Evolutionary conservation across 1,140 invertebrate species (phyloP).

Genomic region (Hestina assimilis): DNA sequence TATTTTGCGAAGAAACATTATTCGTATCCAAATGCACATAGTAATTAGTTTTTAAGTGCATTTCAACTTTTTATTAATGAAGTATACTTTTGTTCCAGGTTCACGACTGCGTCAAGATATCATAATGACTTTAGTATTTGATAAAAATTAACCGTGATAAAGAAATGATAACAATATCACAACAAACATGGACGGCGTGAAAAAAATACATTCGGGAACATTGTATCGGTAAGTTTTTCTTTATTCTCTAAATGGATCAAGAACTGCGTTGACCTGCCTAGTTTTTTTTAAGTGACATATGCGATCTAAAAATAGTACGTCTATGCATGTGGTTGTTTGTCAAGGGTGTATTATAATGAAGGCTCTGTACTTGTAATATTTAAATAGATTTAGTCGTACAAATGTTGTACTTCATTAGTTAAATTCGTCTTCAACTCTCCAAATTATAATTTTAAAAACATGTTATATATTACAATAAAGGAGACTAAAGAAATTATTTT

Average conservation of each 20-base stretch:
- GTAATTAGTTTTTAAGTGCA: conserved; percentile 11
- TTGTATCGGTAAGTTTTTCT: conserved; percentile 66
- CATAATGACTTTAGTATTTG: conserved; percentile 51
- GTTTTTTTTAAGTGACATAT: conserved; percentile 30
- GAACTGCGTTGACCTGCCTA: conserved; percentile 30
- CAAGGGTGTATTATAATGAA: conserved; percentile 1
- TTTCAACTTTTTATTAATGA: background rate
- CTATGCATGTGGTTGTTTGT: conserved; percentile 1
- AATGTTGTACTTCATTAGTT: too few relatives aligned
- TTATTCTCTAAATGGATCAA: conserved; percentile 25
- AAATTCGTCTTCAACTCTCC: too few relatives aligned
- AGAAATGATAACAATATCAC: conserved; percentile 61
- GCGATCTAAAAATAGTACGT: conserved; percentile 30
- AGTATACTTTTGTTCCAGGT: conserved; percentile 5
- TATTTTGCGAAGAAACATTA: background rate
- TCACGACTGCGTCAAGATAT: background rate
- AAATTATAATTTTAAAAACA: too few relatives aligned
- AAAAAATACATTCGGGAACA: conserved; percentile 74
- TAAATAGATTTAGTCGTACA: background rate
- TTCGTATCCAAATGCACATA: background rate
- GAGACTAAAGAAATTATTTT: too few relatives aligned
- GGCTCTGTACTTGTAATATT: background rate
- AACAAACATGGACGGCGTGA: conserved; percentile 70
- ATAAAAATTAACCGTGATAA: conserved; percentile 42
- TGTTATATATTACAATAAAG: too few relatives aligned